Conservation (phyloP, 2,888 invertebrate genomes). For the Chaitophorus viminalis region DNA sequence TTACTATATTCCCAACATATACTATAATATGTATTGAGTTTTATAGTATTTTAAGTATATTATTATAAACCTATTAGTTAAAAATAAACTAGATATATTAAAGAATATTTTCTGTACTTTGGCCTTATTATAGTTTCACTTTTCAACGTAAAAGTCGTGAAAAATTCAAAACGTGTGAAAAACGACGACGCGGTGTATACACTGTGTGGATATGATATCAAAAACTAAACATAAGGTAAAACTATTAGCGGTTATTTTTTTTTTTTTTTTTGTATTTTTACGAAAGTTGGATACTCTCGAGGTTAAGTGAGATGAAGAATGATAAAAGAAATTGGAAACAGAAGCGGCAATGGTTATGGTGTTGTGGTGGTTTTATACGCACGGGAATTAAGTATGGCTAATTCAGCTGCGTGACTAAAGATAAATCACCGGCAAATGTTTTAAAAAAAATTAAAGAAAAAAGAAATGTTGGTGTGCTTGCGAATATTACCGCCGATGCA, state of each 20-base stretch:
- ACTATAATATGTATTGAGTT: too few species aligned
- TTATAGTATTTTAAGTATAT: too few species aligned
- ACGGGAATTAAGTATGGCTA: neutral
- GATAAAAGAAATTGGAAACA: conserved; percentile 26
- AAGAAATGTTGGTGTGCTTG: neutral
- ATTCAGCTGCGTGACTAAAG: neutral
- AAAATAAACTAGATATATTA: too few species aligned
- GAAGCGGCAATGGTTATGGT: neutral
- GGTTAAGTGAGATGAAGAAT: neutral
- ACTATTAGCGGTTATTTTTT: neutral
- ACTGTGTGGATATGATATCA: too few species aligned
- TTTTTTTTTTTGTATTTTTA: neutral
- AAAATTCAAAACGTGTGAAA: neutral
- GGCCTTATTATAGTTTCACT: too few species aligned
- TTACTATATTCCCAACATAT: too few species aligned
- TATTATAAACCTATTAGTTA: too few species aligned
- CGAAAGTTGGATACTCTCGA: neutral
- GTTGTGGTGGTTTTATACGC: neutral
- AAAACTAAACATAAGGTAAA: too few species aligned
- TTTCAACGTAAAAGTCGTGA: too few species aligned
- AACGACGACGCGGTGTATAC: neutral
- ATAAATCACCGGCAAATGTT: conserved; percentile 32
- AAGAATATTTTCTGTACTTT: too few species aligned
- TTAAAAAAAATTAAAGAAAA: neutral
- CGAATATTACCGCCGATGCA: neutral